These are phyloP conservation scores for Resseliella maxima DNA, from an alignment of 2,888 invertebrate genomes.

Conservation along the genomic window DNA sequence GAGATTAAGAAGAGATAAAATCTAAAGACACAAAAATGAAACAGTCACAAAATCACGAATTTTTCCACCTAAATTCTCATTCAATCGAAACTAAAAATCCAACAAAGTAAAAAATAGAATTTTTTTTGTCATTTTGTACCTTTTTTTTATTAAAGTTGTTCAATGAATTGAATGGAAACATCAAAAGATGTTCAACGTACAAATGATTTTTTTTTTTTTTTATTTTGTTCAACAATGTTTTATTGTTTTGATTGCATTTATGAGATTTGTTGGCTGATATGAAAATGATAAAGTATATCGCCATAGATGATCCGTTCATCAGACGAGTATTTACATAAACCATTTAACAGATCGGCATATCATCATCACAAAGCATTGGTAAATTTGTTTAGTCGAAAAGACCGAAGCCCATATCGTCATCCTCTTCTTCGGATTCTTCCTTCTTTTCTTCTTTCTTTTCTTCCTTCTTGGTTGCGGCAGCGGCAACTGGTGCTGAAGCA, in stretches of 20 bases:
- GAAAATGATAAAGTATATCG: slow-evolving; percentile 27
- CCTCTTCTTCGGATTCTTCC: slow-evolving; percentile 85
- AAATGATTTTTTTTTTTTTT: background rate
- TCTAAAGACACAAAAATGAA: no score
- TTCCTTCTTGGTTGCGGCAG: slow-evolving; percentile 75
- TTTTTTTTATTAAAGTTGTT: slow-evolving; percentile 46
- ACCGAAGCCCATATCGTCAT: slow-evolving; percentile 98
- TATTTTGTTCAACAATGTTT: slow-evolving; percentile 8
- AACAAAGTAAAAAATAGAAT: background rate
- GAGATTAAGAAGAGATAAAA: no score
- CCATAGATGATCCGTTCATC: slow-evolving; percentile 32
- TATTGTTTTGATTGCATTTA: slow-evolving; percentile 15
- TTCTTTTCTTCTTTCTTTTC: slow-evolving; percentile 83
- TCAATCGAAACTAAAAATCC: no score
- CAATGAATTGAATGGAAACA: slow-evolving; percentile 7
- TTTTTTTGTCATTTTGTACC: background rate
- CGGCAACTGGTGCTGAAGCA: slow-evolving; percentile 72
- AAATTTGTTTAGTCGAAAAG: slow-evolving; percentile 79
- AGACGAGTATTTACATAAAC: slow-evolving; percentile 55
- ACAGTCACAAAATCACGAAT: no score
- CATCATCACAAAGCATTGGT: background rate
- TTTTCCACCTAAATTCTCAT: no score
- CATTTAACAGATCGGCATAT: background rate
- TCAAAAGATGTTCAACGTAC: slow-evolving; percentile 8
- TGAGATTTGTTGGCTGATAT: background rate